These are phyloP conservation scores for Pristionchus fissidentatus DNA, from an alignment of 2,888 invertebrate genomes.

Conservation along the genomic window DNA sequence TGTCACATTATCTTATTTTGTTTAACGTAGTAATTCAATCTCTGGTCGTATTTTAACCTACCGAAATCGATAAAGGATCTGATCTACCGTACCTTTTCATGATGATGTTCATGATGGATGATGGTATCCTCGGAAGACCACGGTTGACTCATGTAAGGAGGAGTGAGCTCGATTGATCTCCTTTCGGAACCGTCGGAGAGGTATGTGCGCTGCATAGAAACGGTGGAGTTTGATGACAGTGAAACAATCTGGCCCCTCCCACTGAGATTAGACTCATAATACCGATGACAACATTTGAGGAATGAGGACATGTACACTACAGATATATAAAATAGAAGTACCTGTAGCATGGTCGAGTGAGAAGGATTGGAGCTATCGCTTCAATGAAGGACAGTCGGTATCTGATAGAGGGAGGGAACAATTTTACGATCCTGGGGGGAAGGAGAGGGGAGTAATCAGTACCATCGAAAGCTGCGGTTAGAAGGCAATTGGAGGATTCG, in stretches of 20 bases:
- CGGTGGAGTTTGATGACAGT: not conserved
- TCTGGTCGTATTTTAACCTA: no score
- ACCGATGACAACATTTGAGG: no score
- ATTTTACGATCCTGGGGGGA: not conserved
- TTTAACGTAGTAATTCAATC: no score
- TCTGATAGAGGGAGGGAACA: not conserved
- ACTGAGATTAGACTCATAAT: not conserved
- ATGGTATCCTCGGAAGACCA: not conserved
- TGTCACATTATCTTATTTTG: no score
- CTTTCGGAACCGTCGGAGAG: not conserved
- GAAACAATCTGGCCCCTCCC: not conserved
- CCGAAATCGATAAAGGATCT: no score
- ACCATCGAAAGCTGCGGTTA: no score
- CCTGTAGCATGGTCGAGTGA: conserved; percentile 6
- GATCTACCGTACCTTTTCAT: conserved; percentile 4
- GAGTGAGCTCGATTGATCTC: not conserved
- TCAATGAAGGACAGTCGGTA: conserved; percentile 6
- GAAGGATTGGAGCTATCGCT: not conserved
- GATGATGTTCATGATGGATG: not conserved
- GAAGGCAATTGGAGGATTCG: no score
- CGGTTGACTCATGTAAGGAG: not conserved
- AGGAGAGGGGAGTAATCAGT: no score
- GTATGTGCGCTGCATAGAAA: not conserved
- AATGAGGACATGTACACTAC: no score
- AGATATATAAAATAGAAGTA: not conserved